These are phyloP conservation scores for Antheraea assamensis DNA, from an alignment of 2,888 invertebrate species.

Conservation along the genomic window DNA sequence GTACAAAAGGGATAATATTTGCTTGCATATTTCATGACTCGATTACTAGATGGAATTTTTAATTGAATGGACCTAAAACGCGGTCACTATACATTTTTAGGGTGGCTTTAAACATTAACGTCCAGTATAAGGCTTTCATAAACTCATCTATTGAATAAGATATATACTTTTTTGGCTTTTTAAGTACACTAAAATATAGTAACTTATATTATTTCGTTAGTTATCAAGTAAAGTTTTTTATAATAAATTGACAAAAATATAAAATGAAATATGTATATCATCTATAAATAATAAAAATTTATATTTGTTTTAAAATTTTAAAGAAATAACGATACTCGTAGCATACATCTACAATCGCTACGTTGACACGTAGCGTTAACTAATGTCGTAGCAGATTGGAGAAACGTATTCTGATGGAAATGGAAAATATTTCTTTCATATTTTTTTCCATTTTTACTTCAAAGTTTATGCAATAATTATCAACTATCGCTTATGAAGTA, in stretches of 20 bases:
- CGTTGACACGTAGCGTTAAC: not conserved
- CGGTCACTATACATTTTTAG: constrained; percentile 64
- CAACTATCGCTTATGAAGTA: not conserved
- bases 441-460: too few species aligned
- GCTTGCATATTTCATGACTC: constrained; percentile 83
- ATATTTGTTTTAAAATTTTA: not conserved
- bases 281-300: not conserved
- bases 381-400: not conserved
- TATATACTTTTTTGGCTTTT: not conserved
- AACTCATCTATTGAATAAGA: not conserved
- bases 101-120: constrained; percentile 27
- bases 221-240: not conserved
- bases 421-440: not conserved
- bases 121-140: constrained; percentile 2
- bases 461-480: not conserved
- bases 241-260: not conserved
- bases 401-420: not conserved
- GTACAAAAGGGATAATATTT: constrained; percentile 82
- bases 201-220: not conserved
- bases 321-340: not conserved
- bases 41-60: constrained; percentile 82
- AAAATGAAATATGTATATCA: not conserved
- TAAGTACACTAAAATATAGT: not conserved
- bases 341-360: not conserved
- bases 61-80: constrained; percentile 74